Evolutionary conservation across 2,113 vertebrate species (phyloP), one percentile per base, ranked within the genome.

Genomic region (Ascaphus truei): DNA sequence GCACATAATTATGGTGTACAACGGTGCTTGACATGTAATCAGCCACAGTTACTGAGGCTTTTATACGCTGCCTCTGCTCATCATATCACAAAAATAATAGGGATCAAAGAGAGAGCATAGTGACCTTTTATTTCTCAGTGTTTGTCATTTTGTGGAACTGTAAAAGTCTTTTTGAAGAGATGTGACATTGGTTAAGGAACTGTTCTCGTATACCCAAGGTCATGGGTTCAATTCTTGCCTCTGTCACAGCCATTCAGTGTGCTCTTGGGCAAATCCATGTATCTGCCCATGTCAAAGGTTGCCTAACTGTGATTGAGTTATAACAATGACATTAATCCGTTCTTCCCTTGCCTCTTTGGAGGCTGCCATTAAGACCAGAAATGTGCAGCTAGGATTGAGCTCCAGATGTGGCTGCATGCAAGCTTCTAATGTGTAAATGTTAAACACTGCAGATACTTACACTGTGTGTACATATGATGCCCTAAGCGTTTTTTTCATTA

Each of bases 21-120:
- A 12, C 20, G 12, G 67, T n/a, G 52, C 56, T 71, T 71, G 67
- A 71, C 67, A 71, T 34, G 48, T 71, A 71, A 71, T 71, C 56
- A 71, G 67, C 67, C n/a, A 3, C 56, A 37, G 23, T 52, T 52
- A 39, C 8, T 20, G 57, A 22, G 65, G 56, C 67, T 52, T 71
- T 71, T 71, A 61, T 47, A 16, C 12, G 18, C 66, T 41, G 57
- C 33, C 47, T 30, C 45, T 30, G 45, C 43, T 61, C 56, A 71
- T 71, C 67, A 71, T 61, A 71, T 71, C 67, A 71, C 67, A 52
- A 33, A 52, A 61, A 71, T 71, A 61, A 71, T 61, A 61, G 45
- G 47, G 67, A 45, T 71, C 61, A 52, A 34, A 39, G 11, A 41
- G 45, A 48, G 56, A 52, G 56, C 51, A 48, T 20, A 57, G 22